Percentiles rank a stretch among this genome's conserved stretches.
Evolutionary conservation across 2,113 vertebrate genomes (phyloP).

Genomic region (Menidia beryllina): DNA sequence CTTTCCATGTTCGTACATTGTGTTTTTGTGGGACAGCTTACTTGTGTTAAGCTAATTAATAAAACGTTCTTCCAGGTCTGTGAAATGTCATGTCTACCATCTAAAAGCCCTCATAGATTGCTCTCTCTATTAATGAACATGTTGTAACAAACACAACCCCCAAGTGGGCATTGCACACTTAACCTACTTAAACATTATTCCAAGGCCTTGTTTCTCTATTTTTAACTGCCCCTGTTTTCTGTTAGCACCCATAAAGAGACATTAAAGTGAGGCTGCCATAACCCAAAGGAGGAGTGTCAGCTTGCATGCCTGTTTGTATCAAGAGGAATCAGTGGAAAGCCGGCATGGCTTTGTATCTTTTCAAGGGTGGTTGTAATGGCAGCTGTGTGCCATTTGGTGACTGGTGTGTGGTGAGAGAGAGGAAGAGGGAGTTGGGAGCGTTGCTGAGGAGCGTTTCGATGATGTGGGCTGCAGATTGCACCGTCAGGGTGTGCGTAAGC

Average conservation of each 20-base stretch:
- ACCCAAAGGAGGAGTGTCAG: neutral
- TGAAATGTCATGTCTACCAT: conserved; percentile 11
- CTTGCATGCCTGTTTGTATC: conserved; percentile 28
- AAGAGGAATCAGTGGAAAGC: conserved; percentile 30
- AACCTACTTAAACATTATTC: conserved; percentile 13
- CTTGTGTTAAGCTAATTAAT: conserved; percentile 24
- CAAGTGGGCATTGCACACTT: conserved; percentile 19
- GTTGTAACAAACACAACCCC: conserved; percentile 7
- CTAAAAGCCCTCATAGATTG: neutral
- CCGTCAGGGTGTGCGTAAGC: conserved; percentile 58
- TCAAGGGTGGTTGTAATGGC: conserved; percentile 49
- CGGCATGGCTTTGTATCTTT: conserved; percentile 40
- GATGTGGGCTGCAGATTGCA: conserved; percentile 57
- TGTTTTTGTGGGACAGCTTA: neutral
- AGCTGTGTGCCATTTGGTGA: conserved; percentile 66
- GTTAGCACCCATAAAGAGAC: conserved; percentile 1
- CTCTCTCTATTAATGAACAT: conserved; percentile 5
- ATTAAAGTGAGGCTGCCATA: neutral
- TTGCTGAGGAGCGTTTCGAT: conserved; percentile 56
- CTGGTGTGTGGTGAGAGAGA: conserved; percentile 31
- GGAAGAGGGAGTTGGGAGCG: conserved; percentile 22
- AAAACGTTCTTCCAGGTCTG: neutral
- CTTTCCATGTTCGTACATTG: neutral
- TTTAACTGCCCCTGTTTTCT: conserved; percentile 39
- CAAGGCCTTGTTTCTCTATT: conserved; percentile 27